These are phyloP conservation scores for Halichondria panicea DNA, from an alignment of 37 sponge, comb jelly and placozoan genomes.

Conservation along the genomic window DNA sequence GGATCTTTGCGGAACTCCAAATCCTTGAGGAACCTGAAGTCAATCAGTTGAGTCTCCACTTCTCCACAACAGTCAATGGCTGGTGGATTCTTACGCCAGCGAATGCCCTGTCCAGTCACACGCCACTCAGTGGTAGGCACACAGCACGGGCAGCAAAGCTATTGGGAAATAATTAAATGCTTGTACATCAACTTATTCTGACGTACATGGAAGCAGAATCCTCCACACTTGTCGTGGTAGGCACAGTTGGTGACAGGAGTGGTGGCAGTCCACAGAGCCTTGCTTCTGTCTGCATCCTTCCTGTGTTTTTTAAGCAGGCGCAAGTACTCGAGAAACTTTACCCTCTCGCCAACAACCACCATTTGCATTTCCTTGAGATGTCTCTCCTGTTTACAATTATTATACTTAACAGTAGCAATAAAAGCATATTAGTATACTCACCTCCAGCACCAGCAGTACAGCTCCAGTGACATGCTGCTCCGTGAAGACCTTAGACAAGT, in stretches of 20 bases:
- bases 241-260: slow-evolving; percentile 65
- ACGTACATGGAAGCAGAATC: slow-evolving; percentile 44
- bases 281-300: slow-evolving; percentile 64
- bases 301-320: slow-evolving; percentile 73
- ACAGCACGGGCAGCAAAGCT: slow-evolving; percentile 69
- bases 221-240: slow-evolving; percentile 61
- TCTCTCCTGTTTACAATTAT: too few species aligned
- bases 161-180: not conserved
- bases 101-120: slow-evolving; percentile 75
- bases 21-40: slow-evolving; percentile 80
- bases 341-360: slow-evolving; percentile 61
- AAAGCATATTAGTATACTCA: too few species aligned
- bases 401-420: too few species aligned
- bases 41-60: slow-evolving; percentile 71
- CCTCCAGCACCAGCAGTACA: slow-evolving; percentile 70
- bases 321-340: slow-evolving; percentile 65
- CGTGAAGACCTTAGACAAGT: slow-evolving; percentile 65
- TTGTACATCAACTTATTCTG: too few species aligned
- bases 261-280: slow-evolving; percentile 67
- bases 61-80: slow-evolving; percentile 71
- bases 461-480: slow-evolving; percentile 66
- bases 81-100: slow-evolving; percentile 63
- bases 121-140: slow-evolving; percentile 67
- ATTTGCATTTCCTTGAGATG: slow-evolving; percentile 71
- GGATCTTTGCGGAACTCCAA: slow-evolving; percentile 62